Evolutionary conservation across 2,888 invertebrate species (phyloP), one percentile per base, ranked within the genome.

Genomic region (Anthophora plumipes): DNA sequence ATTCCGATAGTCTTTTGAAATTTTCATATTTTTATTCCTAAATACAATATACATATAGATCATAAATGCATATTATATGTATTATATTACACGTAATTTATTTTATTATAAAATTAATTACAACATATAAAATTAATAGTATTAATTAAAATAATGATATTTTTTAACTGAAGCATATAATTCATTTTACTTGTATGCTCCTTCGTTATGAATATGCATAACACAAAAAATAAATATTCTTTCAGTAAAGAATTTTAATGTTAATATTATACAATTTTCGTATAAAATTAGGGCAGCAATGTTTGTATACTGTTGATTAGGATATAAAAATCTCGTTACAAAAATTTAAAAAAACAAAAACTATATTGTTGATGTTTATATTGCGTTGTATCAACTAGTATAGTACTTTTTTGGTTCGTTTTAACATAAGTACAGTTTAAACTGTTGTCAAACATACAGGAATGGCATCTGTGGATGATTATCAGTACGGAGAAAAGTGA

Each of bases 401-500:
- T 11, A 57, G n/a, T 57, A 37, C 22, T 52, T 4, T 31, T 31
- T 31, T 31, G 31, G 31, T 31, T 31, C 31, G 17, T 14, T 52
- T 52, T 11, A 61, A 39, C 11, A 22, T 20, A n/a, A n/a, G n/a
- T n/a, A n/a, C n/a, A 25, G 46, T 12, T 31, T 25, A 17, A 52
- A 22, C 39, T 22, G 12, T 46, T 70, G 61, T 61, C 61, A 75
- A 74, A 74, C 22, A 48, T 54, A 22, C 20, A 14, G 9, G 25
- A 52, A 63, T 63, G 31, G 7, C 39, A 61, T 31, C 17, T 70
- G 67, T 50, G 39, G 48, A 39, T 20, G 22, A 25, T 48, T 52
- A 43, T 39, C 61, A 50, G 66, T 59, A 12, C 1, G n/a, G 9
- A 50, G 9, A 9, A 39, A 59, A 41, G 46, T 52, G 8, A 25